Conservation (phyloP, 1,140 invertebrate species). For the Ptiloglossa arizonensis region DNA sequence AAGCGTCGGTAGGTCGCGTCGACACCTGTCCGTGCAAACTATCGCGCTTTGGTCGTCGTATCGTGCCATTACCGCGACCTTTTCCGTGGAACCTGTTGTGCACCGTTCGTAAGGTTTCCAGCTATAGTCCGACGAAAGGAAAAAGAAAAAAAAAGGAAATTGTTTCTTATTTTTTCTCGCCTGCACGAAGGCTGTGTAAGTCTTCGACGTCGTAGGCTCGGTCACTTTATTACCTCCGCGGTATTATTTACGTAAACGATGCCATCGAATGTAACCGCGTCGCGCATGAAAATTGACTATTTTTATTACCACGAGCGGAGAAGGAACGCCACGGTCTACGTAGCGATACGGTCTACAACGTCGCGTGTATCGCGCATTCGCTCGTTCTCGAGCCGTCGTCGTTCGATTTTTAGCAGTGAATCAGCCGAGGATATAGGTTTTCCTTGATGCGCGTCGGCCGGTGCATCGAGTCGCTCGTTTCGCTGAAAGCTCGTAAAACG, state of each 20-base stretch:
- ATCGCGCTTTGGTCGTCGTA: too few relatives aligned
- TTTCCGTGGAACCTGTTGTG: too few relatives aligned
- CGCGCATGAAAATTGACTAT: neutral
- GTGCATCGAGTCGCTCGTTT: conserved; percentile 36
- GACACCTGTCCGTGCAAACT: too few relatives aligned
- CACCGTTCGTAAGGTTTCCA: too few relatives aligned
- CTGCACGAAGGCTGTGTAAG: too few relatives aligned
- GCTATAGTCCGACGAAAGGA: too few relatives aligned
- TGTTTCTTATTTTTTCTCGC: too few relatives aligned
- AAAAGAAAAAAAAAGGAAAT: too few relatives aligned
- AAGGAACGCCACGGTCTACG: neutral
- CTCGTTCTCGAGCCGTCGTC: neutral
- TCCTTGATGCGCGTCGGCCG: conserved; percentile 19
- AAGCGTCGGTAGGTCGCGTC: too few relatives aligned
- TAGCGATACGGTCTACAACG: neutral
- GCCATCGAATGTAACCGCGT: neutral
- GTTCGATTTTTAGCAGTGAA: conserved; percentile 47
- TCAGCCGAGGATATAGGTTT: conserved; percentile 38
- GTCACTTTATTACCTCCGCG: neutral
- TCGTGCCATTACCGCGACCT: too few relatives aligned
- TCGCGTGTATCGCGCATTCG: neutral
- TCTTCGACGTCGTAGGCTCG: too few relatives aligned
- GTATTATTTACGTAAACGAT: neutral
- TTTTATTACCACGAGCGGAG: neutral
- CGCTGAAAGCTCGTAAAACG: conserved; percentile 52